phyloP scores from a whole-genome alignment of 2,888 invertebrate genomes.

The Zygaena filipendulae region DNA sequence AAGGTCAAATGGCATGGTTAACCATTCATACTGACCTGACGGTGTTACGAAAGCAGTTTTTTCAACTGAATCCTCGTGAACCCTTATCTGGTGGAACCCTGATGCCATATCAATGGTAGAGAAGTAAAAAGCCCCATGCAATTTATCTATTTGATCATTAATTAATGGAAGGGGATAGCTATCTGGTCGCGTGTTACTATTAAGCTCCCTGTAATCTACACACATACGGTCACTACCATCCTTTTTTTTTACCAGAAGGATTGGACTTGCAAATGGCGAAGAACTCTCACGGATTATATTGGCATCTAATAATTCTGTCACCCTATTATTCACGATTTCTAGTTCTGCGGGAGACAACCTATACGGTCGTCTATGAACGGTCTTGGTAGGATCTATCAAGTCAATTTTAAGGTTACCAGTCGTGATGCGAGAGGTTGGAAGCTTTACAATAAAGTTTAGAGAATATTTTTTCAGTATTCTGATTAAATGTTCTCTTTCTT shows the following conservation, averaged over 20 bases:
- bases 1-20: slow-evolving; percentile 7
- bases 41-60: slow-evolving; percentile 6
- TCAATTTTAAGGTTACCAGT: slow-evolving; percentile 12
- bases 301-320: slow-evolving; percentile 18
- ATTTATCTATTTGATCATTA: slow-evolving; percentile 5
- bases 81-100: slow-evolving; percentile 7
- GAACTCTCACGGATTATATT: slow-evolving; percentile 22
- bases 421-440: slow-evolving; percentile 3
- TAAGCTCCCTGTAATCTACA: slow-evolving; percentile 15
- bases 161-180: slow-evolving; percentile 8
- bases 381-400: slow-evolving; percentile 13
- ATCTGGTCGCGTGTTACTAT: slow-evolving; percentile 4
- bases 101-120: slow-evolving; percentile 8
- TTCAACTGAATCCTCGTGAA: not conserved
- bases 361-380: slow-evolving; percentile 9
- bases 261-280: slow-evolving; percentile 24
- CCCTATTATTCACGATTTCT: not conserved
- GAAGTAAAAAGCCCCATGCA: slow-evolving; percentile 1
- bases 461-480: slow-evolving; percentile 11
- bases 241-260: slow-evolving; percentile 22
- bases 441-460: slow-evolving; percentile 1
- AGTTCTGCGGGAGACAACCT: slow-evolving; percentile 2
- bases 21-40: slow-evolving; percentile 3
- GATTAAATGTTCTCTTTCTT: slow-evolving; percentile 7
- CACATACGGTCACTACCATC: slow-evolving; percentile 23